Conservation (phyloP, 2,113 vertebrate genomes). For the Oxyura jamaicensis region DNA sequence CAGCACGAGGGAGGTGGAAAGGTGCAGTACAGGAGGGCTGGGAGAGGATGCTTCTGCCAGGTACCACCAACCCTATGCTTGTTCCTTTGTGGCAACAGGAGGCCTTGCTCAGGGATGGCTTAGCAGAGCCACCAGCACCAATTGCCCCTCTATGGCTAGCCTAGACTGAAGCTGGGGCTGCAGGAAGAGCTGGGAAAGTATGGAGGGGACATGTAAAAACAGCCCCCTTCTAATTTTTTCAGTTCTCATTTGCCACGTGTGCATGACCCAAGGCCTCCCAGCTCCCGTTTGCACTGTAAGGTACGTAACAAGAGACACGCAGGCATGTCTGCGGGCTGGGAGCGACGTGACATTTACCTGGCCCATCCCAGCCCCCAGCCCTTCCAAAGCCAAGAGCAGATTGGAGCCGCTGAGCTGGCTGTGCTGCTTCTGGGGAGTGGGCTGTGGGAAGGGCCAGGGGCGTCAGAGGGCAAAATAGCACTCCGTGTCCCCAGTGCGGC, state of each 20-base stretch:
- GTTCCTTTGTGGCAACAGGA: neutral
- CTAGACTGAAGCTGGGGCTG: neutral
- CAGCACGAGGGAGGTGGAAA: neutral
- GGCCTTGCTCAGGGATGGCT: neutral
- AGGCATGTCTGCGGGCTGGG: neutral
- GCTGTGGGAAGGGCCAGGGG: neutral
- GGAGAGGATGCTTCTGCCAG: neutral
- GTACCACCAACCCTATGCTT: neutral
- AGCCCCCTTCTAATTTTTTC: constrained; percentile 27
- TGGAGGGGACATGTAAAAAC: constrained; percentile 29
- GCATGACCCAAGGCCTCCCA: neutral
- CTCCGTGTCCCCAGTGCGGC: fast-evolving
- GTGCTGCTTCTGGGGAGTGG: neutral
- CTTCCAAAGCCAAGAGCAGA: neutral
- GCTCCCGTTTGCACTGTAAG: neutral
- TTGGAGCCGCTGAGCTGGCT: fast-evolving
- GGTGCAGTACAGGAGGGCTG: neutral
- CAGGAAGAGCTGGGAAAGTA: neutral
- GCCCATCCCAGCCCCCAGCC: neutral
- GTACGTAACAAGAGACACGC: constrained; percentile 51
- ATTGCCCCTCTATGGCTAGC: neutral
- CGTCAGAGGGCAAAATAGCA: neutral
- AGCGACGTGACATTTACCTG: constrained; percentile 1
- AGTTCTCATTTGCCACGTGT: neutral
- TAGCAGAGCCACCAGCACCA: neutral